A percentile compares a stretch with the other conserved stretches of the same genome.
phyloP scores from a whole-genome alignment of 2,113 vertebrate genomes.

The Proteles cristata region DNA sequence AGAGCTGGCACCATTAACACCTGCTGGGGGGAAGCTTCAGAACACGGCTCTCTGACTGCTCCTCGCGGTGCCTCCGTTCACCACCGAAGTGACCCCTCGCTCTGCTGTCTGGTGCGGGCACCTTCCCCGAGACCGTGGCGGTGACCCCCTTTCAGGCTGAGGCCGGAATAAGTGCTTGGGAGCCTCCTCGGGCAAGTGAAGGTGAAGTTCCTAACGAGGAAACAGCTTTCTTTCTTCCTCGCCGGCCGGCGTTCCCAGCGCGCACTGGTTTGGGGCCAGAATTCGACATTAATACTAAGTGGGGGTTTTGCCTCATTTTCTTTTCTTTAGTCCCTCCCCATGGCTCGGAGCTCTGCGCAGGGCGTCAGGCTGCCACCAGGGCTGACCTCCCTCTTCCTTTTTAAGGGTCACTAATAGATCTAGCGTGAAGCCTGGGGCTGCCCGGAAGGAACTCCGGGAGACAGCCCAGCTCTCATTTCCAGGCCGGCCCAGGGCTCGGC shows the following conservation, averaged over 20 bases:
- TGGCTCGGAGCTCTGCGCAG: neutral
- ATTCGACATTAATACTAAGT: neutral
- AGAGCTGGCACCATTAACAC: neutral
- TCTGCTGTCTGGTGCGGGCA: neutral
- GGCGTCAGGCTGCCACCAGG: neutral
- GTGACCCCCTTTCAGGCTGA: neutral
- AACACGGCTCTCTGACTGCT: neutral
- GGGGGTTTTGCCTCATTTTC: neutral
- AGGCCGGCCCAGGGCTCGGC: neutral
- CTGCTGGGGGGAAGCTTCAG: neutral
- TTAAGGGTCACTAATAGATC: neutral
- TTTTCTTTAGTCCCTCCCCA: neutral
- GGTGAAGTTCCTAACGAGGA: too few relatives aligned
- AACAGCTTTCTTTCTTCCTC: too few relatives aligned
- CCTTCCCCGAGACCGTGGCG: neutral
- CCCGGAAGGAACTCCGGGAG: neutral
- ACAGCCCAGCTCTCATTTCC: neutral
- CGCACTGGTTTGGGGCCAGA: neutral
- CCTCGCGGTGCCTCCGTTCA: neutral
- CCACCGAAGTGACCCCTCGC: fast-evolving
- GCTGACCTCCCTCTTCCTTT: neutral
- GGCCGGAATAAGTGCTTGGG: neutral
- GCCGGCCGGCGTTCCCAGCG: too few relatives aligned
- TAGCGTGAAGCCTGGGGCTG: neutral
- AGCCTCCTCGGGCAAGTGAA: neutral